Evolutionary conservation across 2,113 vertebrate species (phyloP), one percentile per base, ranked within the genome.

Genomic region (Empidonax alnorum): DNA sequence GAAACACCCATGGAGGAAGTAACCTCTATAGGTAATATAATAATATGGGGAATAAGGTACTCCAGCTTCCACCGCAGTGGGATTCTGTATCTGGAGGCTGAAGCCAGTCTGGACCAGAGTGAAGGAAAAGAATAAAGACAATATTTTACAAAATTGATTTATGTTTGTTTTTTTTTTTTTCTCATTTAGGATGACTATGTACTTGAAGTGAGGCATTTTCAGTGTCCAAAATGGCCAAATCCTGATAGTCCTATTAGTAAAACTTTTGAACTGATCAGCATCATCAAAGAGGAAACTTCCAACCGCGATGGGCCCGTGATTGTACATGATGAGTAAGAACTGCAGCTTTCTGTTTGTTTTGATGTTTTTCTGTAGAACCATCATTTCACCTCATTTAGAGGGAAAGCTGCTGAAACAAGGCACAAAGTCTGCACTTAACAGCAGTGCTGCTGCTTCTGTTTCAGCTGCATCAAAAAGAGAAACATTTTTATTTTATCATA

Each of bases 201-300:
- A 66, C 98, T 99, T 92, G 99, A 99, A 98, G 99, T 99, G 92
- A 98, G 98, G 77, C 99, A 99, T 95, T 99, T 99, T 96, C 98
- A 98, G 46, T 98, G 98, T 87, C 98, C 99, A 62, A 98, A 97
- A 90, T 99, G 99, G 99, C 99, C 99, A 61, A 99, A 99, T 97
- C 99, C 99, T 19, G 99, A 99, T 96, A 98, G 99, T 82, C 98
- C 99, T 61, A 98, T 99, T 91, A 99, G 99, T 95, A 99, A 98
- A 97, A 99, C 98, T 46, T 99, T 99, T 87, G 99, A 99, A 97
- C 98, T 99, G 71, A 97, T 99, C 90, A 98, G 96, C 92, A 94
- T 99, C 88, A 98, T 99, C 90, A 98, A 98, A 96, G 98, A 99
- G 84, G 98, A 98, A 92, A 97, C 97, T 41, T 76, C 95, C 47